phyloP scores from a whole-genome alignment of 2,888 invertebrate genomes.

The Apomyelois bistriatella region DNA sequence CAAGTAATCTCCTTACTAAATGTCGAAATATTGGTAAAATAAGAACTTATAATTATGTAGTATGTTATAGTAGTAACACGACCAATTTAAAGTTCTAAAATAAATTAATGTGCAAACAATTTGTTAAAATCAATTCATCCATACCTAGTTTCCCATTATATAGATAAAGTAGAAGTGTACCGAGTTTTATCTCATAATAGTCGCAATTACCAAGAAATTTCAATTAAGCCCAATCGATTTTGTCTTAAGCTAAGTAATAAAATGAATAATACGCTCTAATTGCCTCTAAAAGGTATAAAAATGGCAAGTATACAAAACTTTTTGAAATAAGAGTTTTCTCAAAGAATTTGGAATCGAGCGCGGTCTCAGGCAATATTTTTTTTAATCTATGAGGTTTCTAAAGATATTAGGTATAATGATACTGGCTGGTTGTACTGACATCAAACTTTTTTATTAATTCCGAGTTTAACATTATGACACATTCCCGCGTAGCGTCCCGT shows the following conservation, averaged over 20 bases:
- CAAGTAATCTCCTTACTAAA: not conserved
- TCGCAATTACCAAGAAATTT: not conserved
- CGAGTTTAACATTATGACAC: slow-evolving; percentile 59
- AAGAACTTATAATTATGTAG: no score
- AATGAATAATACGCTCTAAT: slow-evolving; percentile 4
- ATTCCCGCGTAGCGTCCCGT: slow-evolving; percentile 41
- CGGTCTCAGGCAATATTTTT: no score
- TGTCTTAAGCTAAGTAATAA: slow-evolving; percentile 2
- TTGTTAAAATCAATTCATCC: no score
- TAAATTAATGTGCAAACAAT: no score
- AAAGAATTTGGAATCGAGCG: no score
- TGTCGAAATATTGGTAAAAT: not conserved
- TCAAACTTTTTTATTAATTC: slow-evolving; percentile 51
- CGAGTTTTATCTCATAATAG: not conserved
- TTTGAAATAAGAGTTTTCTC: not conserved
- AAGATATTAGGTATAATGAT: not conserved
- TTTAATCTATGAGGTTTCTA: no score
- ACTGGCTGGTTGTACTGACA: slow-evolving; percentile 18
- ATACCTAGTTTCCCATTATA: no score
- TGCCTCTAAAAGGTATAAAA: not conserved
- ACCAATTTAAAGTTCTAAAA: no score
- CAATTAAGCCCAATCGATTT: slow-evolving; percentile 6
- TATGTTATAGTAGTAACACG: no score
- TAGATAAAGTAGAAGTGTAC: no score
- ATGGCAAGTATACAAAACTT: not conserved